Evolutionary conservation across 2,113 vertebrate species (phyloP).

Genomic region (Platanista minor): DNA sequence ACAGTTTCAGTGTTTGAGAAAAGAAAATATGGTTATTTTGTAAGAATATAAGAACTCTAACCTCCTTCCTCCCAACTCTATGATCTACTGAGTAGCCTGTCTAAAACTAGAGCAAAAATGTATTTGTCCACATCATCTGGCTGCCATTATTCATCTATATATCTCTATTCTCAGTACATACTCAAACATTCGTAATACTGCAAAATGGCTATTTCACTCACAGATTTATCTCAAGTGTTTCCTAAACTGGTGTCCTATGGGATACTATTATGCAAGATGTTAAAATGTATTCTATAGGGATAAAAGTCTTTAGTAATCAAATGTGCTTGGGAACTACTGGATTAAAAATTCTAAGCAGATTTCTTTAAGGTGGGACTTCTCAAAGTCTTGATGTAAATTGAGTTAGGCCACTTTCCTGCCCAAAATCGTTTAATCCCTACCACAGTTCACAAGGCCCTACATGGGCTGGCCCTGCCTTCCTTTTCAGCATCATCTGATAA

Average conservation of each 20-base stretch:
- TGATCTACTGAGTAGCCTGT: background rate
- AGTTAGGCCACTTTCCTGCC: background rate
- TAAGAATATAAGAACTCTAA: background rate
- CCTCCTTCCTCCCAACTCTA: background rate
- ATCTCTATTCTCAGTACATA: background rate
- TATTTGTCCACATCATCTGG: background rate
- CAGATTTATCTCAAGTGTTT: slow-evolving; percentile 31
- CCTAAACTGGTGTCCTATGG: background rate
- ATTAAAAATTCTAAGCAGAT: slow-evolving; percentile 49
- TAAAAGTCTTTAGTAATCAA: slow-evolving; percentile 27
- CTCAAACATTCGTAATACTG: background rate
- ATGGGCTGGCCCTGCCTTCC: background rate
- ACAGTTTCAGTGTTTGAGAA: background rate
- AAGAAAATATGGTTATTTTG: background rate
- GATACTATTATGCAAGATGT: background rate
- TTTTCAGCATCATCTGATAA: background rate
- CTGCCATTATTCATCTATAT: background rate
- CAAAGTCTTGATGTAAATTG: slow-evolving; percentile 3
- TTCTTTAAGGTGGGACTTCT: slow-evolving; percentile 18
- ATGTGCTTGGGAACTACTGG: slow-evolving; percentile 1
- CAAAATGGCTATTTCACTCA: background rate
- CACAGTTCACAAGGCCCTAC: background rate
- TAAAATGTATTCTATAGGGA: background rate
- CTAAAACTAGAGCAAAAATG: background rate
- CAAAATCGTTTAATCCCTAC: background rate